A percentile compares a stretch with the other conserved stretches of the same genome.
Conservation (phyloP, 1,140 invertebrate genomes). For the Piezodorus guildinii region DNA sequence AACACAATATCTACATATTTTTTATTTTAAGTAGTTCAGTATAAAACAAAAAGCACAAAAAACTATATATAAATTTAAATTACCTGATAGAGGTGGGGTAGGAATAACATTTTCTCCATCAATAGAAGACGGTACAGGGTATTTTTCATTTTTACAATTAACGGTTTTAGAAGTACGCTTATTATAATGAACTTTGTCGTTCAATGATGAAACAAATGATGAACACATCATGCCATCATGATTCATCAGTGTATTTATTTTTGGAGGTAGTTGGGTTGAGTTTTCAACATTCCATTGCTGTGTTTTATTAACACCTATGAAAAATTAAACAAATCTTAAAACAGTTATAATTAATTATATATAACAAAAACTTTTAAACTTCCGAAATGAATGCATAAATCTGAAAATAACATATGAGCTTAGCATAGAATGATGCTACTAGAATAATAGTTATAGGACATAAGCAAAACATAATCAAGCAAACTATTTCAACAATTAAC, state of each 20-base stretch:
- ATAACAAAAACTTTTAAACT: no score
- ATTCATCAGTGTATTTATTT: background rate
- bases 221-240: background rate
- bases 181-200: no score
- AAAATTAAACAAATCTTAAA: background rate
- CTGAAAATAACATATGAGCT: no score
- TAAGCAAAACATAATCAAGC: no score
- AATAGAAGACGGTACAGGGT: background rate
- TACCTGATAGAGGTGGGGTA: slow-evolving; percentile 21
- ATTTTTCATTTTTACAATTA: slow-evolving; percentile 4
- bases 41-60: background rate
- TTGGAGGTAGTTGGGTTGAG: background rate
- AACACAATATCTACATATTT: background rate
- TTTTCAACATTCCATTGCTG: background rate
- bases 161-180: background rate
- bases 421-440: no score
- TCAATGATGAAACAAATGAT: background rate
- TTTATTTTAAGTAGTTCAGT: background rate
- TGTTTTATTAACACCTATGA: background rate
- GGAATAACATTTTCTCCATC: slow-evolving; percentile 10
- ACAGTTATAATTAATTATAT: no score
- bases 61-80: slow-evolving; percentile 8
- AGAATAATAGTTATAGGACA: no score
- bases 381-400: no score
- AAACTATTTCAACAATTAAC: no score